phyloP scores from a whole-genome alignment of 1,140 invertebrate species.

The Drosophila tropicalis region DNA sequence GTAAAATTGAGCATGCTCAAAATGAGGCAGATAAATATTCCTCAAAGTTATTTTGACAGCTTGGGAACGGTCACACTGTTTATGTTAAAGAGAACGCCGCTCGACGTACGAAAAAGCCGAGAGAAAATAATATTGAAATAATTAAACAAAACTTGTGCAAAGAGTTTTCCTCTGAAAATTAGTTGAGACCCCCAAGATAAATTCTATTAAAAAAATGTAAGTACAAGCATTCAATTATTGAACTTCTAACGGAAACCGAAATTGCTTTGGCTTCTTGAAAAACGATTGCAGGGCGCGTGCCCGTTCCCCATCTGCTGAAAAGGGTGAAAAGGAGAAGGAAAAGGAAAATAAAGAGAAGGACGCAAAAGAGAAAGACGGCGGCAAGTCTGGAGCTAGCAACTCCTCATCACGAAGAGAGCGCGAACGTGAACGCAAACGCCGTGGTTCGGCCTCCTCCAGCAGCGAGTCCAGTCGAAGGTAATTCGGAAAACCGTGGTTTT shows the following conservation, averaged over 20 bases:
- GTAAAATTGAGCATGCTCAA: background rate
- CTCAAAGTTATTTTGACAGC: background rate
- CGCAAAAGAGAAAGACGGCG: slow-evolving; percentile 66
- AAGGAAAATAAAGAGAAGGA: slow-evolving; percentile 76
- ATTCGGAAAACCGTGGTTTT: slow-evolving; percentile 7
- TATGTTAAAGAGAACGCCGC: slow-evolving; percentile 39
- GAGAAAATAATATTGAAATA: slow-evolving; percentile 30
- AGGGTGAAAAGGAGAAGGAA: slow-evolving; percentile 73
- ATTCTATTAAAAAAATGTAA: slow-evolving; percentile 28
- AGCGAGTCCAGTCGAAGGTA: slow-evolving; percentile 91
- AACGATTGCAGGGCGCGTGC: slow-evolving; percentile 64
- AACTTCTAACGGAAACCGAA: slow-evolving; percentile 17
- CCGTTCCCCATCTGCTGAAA: slow-evolving; percentile 63
- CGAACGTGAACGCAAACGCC: slow-evolving; percentile 76
- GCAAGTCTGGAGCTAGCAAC: slow-evolving; percentile 60
- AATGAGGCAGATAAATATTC: background rate
- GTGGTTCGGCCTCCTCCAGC: slow-evolving; percentile 88
- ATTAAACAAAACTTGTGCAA: background rate
- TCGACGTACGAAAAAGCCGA: slow-evolving; percentile 22
- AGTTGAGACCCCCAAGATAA: background rate
- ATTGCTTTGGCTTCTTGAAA: slow-evolving; percentile 3
- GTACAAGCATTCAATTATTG: background rate
- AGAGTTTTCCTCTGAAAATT: slow-evolving; percentile 1
- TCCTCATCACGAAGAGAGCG: slow-evolving; percentile 72
- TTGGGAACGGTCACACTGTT: slow-evolving; percentile 10